Percentiles rank a stretch among this genome's conserved stretches.
Evolutionary conservation across 2,113 vertebrate genomes (phyloP).

Genomic region (Oncorhynchus mykiss): DNA sequence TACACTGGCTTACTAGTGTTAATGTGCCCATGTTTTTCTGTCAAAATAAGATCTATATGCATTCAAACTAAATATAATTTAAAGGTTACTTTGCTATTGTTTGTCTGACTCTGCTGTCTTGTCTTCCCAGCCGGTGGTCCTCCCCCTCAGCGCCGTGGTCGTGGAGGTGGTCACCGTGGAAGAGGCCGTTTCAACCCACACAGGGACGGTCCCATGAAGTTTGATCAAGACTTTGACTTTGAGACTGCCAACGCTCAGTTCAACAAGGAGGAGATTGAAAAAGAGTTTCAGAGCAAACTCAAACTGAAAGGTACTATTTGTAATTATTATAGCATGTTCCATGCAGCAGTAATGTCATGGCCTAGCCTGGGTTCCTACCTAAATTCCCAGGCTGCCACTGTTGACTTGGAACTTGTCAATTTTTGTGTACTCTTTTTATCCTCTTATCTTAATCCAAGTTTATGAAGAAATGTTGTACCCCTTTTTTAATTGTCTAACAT

Average conservation of each 20-base stretch:
- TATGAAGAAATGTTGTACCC: too few relatives aligned
- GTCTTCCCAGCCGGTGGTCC: conserved; percentile 57
- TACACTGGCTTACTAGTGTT: too few relatives aligned
- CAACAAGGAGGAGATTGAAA: conserved; percentile 98
- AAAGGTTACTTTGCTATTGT: background rate
- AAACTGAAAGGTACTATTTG: conserved; percentile 88
- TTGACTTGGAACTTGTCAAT: too few relatives aligned
- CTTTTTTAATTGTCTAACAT: too few relatives aligned
- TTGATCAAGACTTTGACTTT: conserved; percentile 99
- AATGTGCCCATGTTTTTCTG: background rate
- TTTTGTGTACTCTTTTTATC: too few relatives aligned
- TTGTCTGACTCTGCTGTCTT: too few relatives aligned
- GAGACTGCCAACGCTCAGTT: conserved; percentile 98
- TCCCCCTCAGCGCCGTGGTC: conserved; percentile 79
- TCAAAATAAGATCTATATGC: background rate
- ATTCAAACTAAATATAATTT: background rate
- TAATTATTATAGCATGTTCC: background rate
- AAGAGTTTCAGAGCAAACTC: conserved; percentile 96
- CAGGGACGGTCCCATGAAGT: conserved; percentile 93
- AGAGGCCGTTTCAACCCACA: conserved; percentile 86
- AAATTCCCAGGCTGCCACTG: background rate
- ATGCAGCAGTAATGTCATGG: background rate
- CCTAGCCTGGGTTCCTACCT: background rate
- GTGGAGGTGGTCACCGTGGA: conserved; percentile 86
- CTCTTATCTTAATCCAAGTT: too few relatives aligned